A percentile compares a stretch with the other conserved stretches of the same genome.
phyloP scores from a whole-genome alignment of 2,888 invertebrate species.

The Zele albiditarsus region DNA sequence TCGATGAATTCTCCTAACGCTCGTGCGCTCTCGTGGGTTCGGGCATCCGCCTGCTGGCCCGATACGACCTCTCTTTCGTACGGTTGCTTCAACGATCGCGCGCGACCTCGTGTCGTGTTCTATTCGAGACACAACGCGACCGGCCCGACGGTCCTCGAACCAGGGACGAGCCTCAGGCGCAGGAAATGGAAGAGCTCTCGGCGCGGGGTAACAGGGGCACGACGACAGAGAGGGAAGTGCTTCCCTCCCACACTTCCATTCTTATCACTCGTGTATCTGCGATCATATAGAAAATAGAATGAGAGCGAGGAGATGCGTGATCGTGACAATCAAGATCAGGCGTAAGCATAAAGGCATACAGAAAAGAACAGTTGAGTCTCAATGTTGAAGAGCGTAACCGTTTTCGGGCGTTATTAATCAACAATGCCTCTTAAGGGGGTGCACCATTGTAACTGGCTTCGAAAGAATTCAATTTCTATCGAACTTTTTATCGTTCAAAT shows the following conservation, averaged over 20 bases:
- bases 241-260: slow-evolving; percentile 26
- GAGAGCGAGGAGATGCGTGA: neutral
- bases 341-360: slow-evolving; percentile 25
- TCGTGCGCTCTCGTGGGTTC: slow-evolving; percentile 12
- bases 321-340: slow-evolving; percentile 34
- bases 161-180: slow-evolving; percentile 35
- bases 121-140: slow-evolving; percentile 52
- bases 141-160: slow-evolving; percentile 27
- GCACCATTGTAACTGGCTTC: too few relatives aligned
- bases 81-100: slow-evolving; percentile 37
- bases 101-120: slow-evolving; percentile 69
- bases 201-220: neutral
- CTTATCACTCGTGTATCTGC: too few relatives aligned
- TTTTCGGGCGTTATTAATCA: slow-evolving; percentile 58
- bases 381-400: slow-evolving; percentile 33
- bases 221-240: neutral
- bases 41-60: slow-evolving; percentile 24
- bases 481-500: too few relatives aligned
- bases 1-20: neutral
- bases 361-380: slow-evolving; percentile 10
- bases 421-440: too few relatives aligned
- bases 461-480: too few relatives aligned
- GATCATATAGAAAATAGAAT: neutral
- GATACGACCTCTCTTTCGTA: slow-evolving; percentile 32
- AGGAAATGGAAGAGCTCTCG: slow-evolving; percentile 45